A percentile compares a stretch with the other conserved stretches of the same genome.
These are phyloP conservation scores for Trichogramma dendrolimi DNA, from an alignment of 2,888 invertebrate genomes.

Conservation along the genomic window DNA sequence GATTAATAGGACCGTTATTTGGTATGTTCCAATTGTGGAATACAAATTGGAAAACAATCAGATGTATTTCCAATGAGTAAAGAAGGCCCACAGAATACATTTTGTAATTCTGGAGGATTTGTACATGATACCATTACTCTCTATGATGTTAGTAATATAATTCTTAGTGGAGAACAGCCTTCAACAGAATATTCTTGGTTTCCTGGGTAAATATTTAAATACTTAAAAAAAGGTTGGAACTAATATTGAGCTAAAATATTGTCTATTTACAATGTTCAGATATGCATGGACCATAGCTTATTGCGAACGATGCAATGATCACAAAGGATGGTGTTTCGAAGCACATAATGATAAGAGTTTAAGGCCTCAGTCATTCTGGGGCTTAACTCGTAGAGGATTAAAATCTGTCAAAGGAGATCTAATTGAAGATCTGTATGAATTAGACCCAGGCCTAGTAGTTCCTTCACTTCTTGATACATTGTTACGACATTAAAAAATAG, in stretches of 20 bases:
- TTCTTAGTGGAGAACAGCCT: conserved; percentile 55
- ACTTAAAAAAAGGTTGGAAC: conserved; percentile 7
- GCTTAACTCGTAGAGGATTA: conserved; percentile 60
- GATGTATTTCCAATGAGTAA: conserved; percentile 78
- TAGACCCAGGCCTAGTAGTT: too few species aligned
- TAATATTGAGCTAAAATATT: background rate
- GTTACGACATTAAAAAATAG: too few species aligned
- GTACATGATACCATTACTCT: conserved; percentile 79
- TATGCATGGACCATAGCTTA: conserved; percentile 77
- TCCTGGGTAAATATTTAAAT: conserved; percentile 61
- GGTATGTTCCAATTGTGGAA: conserved; percentile 55
- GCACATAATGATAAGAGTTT: conserved; percentile 57
- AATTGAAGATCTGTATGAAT: too few species aligned
- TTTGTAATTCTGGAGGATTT: conserved; percentile 74
- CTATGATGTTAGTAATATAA: conserved; percentile 55
- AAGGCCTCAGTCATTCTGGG: conserved; percentile 68
- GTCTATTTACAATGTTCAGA: conserved; percentile 48
- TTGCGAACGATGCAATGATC: conserved; percentile 64
- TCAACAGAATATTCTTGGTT: conserved; percentile 80
- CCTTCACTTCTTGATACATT: too few species aligned
- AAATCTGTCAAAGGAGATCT: conserved; percentile 27
- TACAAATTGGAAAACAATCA: conserved; percentile 59
- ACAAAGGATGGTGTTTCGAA: conserved; percentile 81
- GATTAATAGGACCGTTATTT: conserved; percentile 46
- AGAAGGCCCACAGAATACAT: conserved; percentile 75